Evolutionary conservation across 2,113 vertebrate genomes (phyloP), one percentile per base, ranked within the genome.

Genomic region (Siniperca knerii): DNA sequence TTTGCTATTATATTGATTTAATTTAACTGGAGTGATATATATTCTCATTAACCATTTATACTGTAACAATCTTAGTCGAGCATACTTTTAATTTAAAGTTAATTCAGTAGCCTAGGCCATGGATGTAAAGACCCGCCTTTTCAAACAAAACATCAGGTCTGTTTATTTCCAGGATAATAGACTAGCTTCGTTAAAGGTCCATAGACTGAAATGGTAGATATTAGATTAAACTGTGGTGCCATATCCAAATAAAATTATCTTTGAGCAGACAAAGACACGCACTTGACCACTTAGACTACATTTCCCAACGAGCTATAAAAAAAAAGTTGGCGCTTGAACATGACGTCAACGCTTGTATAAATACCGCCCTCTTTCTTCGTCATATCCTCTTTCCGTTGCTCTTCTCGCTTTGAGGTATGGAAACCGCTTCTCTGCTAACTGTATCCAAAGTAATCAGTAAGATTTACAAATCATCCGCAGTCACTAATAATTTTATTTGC

Each of bases 301-400:
- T 89, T 85, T 90, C 85, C 91, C 85, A 0, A 0, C 0, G 4
- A 29, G 57, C 35, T 1, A 7, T 4, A 1, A 2, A 6, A 13
- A 37, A 37, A 4, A 15, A 3, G 20, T 20, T 11, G 79, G 57
- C 88, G 89, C 81, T 40, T 20, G 11, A 72, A 42, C 1, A n/a
- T 90, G 92, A 92, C 90, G 90, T 87, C 33, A 46, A 0, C 0
- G 0, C 0, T 0, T 0, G 0, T 78, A 94, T 94, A 95, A 91
- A 84, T n/a, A 0, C 3, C 65, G 44, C 87, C 44, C 1, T 44
- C 50, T 64, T 66, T 8, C 25, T 2, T 67, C 93, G 91, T 94
- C 91, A 93, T 84, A 69, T 93, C 91, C 94, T 95, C 93, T 94
- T 94, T 95, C 93, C 91, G 80, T 85, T 92, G 90, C 83, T 91